phyloP scores from a whole-genome alignment of 2,797 vertebrate genomes.

The Myotis findleyi region DNA sequence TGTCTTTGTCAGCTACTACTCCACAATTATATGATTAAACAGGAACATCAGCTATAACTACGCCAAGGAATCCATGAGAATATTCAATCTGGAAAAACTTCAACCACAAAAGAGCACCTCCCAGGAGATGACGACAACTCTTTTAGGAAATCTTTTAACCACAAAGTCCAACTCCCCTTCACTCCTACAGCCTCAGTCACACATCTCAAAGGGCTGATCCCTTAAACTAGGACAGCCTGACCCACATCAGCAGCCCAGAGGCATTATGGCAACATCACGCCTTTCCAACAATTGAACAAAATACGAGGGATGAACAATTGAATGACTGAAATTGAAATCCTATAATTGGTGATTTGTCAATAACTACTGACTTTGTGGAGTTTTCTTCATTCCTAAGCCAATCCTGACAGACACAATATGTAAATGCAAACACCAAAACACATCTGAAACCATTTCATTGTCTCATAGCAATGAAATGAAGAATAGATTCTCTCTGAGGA shows the following conservation, averaged over 20 bases:
- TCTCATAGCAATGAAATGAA: not conserved
- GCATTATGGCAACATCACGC: slow-evolving; percentile 65
- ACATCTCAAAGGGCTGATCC: slow-evolving; percentile 68
- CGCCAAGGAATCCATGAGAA: slow-evolving; percentile 55
- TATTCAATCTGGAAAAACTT: slow-evolving; percentile 66
- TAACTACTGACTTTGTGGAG: slow-evolving; percentile 35
- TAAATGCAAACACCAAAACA: slow-evolving; percentile 27
- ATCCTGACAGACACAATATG: slow-evolving; percentile 13
- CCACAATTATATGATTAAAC: not conserved
- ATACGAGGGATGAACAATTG: slow-evolving; percentile 67
- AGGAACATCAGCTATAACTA: slow-evolving; percentile 49
- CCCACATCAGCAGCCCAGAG: slow-evolving; percentile 74
- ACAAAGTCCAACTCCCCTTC: slow-evolving; percentile 79
- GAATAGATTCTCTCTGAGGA: not conserved
- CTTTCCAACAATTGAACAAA: slow-evolving; percentile 52
- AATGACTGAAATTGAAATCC: slow-evolving; percentile 67
- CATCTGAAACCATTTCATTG: slow-evolving; percentile 42
- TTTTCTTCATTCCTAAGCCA: slow-evolving; percentile 36
- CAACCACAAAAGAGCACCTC: slow-evolving; percentile 75
- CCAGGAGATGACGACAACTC: slow-evolving; percentile 74
- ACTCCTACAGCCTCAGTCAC: slow-evolving; percentile 75
- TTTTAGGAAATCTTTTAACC: slow-evolving; percentile 72
- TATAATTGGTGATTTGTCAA: slow-evolving; percentile 75
- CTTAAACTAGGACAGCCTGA: slow-evolving; percentile 69
- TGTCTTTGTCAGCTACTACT: not conserved